Percentiles rank a stretch among this genome's conserved stretches.
Conservation (phyloP, 2,888 invertebrate species). For the Helobdella robusta region DNA sequence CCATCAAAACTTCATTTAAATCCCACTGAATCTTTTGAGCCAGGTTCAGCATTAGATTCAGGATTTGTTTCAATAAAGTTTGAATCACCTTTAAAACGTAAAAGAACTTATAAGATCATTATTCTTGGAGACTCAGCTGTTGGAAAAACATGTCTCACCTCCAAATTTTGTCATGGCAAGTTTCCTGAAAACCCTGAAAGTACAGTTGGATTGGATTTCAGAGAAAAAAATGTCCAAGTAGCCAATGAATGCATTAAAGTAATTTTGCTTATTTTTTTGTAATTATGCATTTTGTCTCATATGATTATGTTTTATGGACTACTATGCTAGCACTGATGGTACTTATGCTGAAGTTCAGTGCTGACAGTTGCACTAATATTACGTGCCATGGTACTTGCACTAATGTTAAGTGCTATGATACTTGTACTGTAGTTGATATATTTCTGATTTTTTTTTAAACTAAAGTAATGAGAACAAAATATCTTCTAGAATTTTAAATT, state of each 20-base stretch:
- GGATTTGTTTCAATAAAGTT: conserved; percentile 12
- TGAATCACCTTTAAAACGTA: conserved; percentile 1
- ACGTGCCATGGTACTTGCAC: neutral
- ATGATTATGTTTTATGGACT: neutral
- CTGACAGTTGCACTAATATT: no score
- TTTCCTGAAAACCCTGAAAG: conserved; percentile 27
- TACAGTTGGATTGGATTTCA: conserved; percentile 29
- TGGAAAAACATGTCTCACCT: conserved; percentile 29
- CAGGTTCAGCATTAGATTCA: no score
- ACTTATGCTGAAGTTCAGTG: no score
- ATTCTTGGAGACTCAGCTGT: conserved; percentile 28
- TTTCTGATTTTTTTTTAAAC: no score
- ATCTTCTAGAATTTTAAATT: no score
- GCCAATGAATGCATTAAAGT: conserved; percentile 25
- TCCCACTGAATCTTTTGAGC: no score
- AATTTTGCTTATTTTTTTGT: neutral
- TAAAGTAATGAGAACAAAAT: no score
- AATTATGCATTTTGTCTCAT: neutral
- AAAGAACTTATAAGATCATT: conserved; percentile 27
- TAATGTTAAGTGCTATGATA: no score
- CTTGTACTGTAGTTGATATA: no score
- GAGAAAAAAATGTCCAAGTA: conserved; percentile 26
- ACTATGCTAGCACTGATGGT: neutral
- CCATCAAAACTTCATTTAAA: no score
- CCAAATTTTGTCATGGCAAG: conserved; percentile 27